phyloP scores from a whole-genome alignment of 2,888 invertebrate species.

The Synergus umbraculus region DNA sequence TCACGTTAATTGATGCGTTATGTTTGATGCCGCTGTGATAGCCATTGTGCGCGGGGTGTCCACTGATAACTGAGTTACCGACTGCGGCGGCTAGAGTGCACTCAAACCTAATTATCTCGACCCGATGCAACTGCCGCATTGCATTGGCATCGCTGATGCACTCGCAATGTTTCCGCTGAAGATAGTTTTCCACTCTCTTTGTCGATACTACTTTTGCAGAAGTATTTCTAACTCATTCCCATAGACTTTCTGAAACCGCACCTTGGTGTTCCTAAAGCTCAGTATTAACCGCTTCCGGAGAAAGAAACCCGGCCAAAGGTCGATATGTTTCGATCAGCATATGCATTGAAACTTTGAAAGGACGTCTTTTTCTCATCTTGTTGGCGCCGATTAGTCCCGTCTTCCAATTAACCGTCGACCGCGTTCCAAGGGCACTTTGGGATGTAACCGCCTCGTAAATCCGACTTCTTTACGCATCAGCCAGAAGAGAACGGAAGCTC shows the following conservation, averaged over 20 bases:
- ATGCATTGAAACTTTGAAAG: constrained; percentile 16
- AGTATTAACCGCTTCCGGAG: neutral
- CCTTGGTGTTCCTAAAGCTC: neutral
- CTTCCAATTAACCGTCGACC: constrained; percentile 40
- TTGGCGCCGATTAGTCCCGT: constrained; percentile 38
- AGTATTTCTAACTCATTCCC: neutral
- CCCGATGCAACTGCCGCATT: constrained; percentile 76
- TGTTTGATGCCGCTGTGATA: constrained; percentile 78
- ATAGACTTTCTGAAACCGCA: neutral
- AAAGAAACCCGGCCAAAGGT: constrained; percentile 8
- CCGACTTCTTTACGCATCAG: constrained; percentile 71
- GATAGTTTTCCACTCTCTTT: constrained; percentile 36
- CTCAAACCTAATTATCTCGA: constrained; percentile 78
- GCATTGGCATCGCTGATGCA: constrained; percentile 63
- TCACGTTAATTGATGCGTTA: constrained; percentile 78
- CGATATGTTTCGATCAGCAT: neutral
- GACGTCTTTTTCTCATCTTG: constrained; percentile 23
- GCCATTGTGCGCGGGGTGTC: constrained; percentile 77
- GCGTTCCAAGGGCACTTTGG: constrained; percentile 46
- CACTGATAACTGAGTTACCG: constrained; percentile 78
- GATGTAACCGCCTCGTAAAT: constrained; percentile 70
- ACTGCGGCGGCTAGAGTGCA: constrained; percentile 77
- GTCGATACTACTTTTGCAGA: neutral
- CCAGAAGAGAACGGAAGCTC: constrained; percentile 74
- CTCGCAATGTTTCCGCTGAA: constrained; percentile 51